Base-by-base conservation (phyloP, 2,113 vertebrate genomes). In the Microtus richardsoni region DNA sequence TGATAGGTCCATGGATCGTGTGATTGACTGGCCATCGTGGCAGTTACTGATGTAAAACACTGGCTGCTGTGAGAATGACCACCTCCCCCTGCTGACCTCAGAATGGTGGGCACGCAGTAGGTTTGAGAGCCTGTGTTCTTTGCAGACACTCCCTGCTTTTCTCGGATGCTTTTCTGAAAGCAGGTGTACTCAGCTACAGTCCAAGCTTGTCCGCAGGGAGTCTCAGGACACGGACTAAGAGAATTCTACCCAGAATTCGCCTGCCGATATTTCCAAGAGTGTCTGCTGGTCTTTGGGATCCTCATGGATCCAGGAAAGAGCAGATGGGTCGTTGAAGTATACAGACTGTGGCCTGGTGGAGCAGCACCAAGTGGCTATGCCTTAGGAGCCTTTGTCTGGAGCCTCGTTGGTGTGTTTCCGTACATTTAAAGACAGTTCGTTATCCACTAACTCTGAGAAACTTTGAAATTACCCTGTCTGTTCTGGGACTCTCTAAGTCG, bases 241-340 rank as follows among this genome's bases (percentile, higher is more conserved):
- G 83, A 9, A 49, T 49, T 49, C 49, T 49, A 49, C 49, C 14
- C 5, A 36, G 39, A 12, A 9, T 39, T 21, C 22, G 9, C 22
- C 19, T 41, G 22, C 36, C 13, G 3, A 8, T 6, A 12, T 1
- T 7, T n/a, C 28, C 82, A 21, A 64, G 39, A 12, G 26, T 36
- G 2, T 7, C 24, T 62, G 7, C 6, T 26, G 36, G 36, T 14
- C 1, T 75, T 47, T 13, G 5, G 73, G 24, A 3, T 0, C 13
- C n/a, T 41, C 13, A 16, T 36, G 16, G 7, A 39, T 16, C 26
- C 16, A 39, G 80, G 24, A 39, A 80, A 52, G n/a, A 44, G 36
- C 13, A 4, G 88, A 3, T 17, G 58, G 41, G 36, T 70, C 22
- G 24, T 9, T 7, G 4, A 86, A n/a, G 14, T 30, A 2, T 3